These are phyloP conservation scores for Bubo bubo DNA, from an alignment of 2,113 vertebrate genomes.

Conservation along the genomic window DNA sequence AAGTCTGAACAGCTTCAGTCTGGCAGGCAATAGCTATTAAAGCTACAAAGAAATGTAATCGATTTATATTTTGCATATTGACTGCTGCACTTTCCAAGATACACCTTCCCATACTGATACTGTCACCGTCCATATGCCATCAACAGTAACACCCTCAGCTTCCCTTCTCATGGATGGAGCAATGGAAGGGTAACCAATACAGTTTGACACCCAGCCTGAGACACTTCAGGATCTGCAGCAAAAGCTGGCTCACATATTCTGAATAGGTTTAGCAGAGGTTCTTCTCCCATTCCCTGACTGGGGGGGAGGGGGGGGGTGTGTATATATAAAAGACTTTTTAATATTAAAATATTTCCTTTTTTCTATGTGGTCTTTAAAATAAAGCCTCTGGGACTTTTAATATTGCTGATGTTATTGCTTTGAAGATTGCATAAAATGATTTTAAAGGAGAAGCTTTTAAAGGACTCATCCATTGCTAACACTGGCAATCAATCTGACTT, in stretches of 20 bases:
- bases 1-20: conserved; percentile 6
- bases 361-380: conserved; percentile 51
- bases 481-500: conserved; percentile 19
- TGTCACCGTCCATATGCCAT: neutral
- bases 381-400: conserved; percentile 50
- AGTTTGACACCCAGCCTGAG: neutral
- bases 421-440: conserved; percentile 46
- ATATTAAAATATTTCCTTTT: conserved; percentile 68
- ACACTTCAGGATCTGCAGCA: neutral
- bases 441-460: conserved; percentile 52
- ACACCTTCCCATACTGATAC: neutral
- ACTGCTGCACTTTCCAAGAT: conserved; percentile 5
- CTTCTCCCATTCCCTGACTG: neutral
- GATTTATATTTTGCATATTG: conserved; percentile 19
- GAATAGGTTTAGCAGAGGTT: conserved; percentile 15
- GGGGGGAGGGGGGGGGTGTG: neutral
- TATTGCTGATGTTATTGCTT: conserved; percentile 55
- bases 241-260: neutral
- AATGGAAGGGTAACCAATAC: neutral
- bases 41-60: neutral
- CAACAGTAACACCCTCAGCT: neutral
- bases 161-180: neutral
- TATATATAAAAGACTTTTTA: conserved; percentile 49
- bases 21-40: neutral
- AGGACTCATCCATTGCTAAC: neutral